Evolutionary conservation across 2,888 invertebrate species (phyloP), one percentile per base, ranked within the genome.

Genomic region (Allacma fusca): DNA sequence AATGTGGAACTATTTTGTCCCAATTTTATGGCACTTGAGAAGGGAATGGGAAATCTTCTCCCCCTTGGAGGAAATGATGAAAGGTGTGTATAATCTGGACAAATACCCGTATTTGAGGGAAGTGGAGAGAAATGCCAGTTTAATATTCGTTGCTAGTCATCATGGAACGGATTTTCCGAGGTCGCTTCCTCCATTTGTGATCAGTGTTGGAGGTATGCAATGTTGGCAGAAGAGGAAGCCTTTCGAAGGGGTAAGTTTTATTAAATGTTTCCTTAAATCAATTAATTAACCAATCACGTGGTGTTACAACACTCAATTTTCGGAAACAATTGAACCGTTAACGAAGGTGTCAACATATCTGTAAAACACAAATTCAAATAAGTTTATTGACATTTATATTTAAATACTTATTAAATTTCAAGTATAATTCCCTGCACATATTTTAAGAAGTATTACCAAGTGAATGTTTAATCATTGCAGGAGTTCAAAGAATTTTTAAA

Each of bases 121-220:
- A 23, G 67, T 81, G 44, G 77, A 81, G 59, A 67, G 73, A 34
- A 72, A 64, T 59, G 78, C 78, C 1, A 50, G 77, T 34, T 26
- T 81, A 7, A 64, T 81, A 29, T 77, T 81, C 29, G 64, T 77
- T 0, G 73, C 76, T 23, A 72, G 76, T 1, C 81, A 81, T 76
- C 71, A 64, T 9, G 67, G 75, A 5, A 67, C 78, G 5, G 81
- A 81, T 29, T 68, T 79, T 34, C 78, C 81, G 13, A 34, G 79
- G 16, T 72, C 78, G 0, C 28, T 78, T 12, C 83, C 83, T 9
- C 83, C 83, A 0, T 26, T 79, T 19, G 77, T 82, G 68, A 67
- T 82, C 23, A 71, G 73, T 23, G 57, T 81, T n/a, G 83, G 83
- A n/a, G 83, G 83, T 29, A 81, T 83, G 79, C 75, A 77, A 1